Percentiles rank a stretch among this genome's conserved stretches.
Evolutionary conservation across 2,797 vertebrate genomes (phyloP).

Genomic region (Chelon labrosus): DNA sequence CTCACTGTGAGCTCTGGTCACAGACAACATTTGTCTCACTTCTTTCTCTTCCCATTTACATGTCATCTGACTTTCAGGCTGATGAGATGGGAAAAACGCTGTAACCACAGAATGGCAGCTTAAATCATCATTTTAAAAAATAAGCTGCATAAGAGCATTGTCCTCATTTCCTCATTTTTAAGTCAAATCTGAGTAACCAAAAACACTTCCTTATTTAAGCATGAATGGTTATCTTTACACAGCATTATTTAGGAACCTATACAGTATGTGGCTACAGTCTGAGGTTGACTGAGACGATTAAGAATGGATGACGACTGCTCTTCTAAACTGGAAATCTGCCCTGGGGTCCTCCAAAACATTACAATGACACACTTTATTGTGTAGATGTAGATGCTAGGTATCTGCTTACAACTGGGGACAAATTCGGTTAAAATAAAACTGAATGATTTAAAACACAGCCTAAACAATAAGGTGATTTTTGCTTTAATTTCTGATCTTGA

Average conservation of each 20-base stretch:
- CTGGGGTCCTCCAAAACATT: too few species aligned
- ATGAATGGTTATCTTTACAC: not conserved
- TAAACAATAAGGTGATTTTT: not conserved
- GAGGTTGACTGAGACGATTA: not conserved
- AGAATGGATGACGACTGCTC: too few species aligned
- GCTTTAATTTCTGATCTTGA: not conserved
- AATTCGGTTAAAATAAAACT: not conserved
- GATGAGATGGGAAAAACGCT: constrained; percentile 33
- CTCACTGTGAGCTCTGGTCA: constrained; percentile 17
- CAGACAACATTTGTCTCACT: constrained; percentile 18
- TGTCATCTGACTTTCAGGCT: constrained; percentile 55
- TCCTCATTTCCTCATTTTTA: not conserved
- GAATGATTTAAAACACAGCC: not conserved
- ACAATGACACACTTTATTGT: too few species aligned
- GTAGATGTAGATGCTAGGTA: too few species aligned
- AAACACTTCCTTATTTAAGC: not conserved
- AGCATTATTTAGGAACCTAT: not conserved
- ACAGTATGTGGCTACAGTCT: not conserved
- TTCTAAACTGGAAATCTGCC: too few species aligned
- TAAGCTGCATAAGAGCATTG: not conserved
- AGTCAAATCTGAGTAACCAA: not conserved
- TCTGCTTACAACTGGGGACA: not conserved
- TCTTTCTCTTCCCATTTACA: constrained; percentile 65
- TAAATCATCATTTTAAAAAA: constrained; percentile 2
- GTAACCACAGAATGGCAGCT: not conserved